Conservation (phyloP, 2,888 invertebrate species). For the Catocala fraxini region DNA sequence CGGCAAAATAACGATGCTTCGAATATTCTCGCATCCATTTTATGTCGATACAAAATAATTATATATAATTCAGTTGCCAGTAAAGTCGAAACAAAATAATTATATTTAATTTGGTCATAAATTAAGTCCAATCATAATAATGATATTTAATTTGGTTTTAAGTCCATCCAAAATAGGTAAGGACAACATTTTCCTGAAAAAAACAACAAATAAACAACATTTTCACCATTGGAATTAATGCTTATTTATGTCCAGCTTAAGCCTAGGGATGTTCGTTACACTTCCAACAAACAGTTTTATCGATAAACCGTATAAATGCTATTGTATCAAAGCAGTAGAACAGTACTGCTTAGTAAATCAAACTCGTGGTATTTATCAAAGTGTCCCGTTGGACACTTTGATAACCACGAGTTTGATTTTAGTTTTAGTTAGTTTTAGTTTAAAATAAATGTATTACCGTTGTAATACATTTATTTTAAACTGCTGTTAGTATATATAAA, state of each 20-base stretch:
- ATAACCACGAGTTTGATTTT: too few species aligned
- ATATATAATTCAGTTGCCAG: too few species aligned
- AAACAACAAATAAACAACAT: neutral
- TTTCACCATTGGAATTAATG: neutral
- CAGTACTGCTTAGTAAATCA: slow-evolving; percentile 24
- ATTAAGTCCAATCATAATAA: too few species aligned
- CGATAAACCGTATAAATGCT: slow-evolving; percentile 33
- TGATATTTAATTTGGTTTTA: too few species aligned
- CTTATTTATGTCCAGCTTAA: neutral
- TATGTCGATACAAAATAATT: too few species aligned
- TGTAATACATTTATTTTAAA: neutral
- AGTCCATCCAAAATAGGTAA: neutral
- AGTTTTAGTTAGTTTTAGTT: too few species aligned
- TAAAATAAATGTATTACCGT: too few species aligned
- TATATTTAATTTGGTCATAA: too few species aligned
- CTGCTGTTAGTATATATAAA: neutral
- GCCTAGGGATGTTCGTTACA: slow-evolving; percentile 20
- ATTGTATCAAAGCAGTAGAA: slow-evolving; percentile 30
- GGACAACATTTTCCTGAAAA: neutral
- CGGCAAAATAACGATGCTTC: too few species aligned
- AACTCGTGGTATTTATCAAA: slow-evolving; percentile 5
- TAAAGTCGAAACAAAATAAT: too few species aligned
- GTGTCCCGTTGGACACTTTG: too few species aligned
- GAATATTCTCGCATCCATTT: too few species aligned
- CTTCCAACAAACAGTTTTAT: slow-evolving; percentile 23